phyloP scores from a whole-genome alignment of 2,797 vertebrate genomes.

The Oreonectes daqikongensis region DNA sequence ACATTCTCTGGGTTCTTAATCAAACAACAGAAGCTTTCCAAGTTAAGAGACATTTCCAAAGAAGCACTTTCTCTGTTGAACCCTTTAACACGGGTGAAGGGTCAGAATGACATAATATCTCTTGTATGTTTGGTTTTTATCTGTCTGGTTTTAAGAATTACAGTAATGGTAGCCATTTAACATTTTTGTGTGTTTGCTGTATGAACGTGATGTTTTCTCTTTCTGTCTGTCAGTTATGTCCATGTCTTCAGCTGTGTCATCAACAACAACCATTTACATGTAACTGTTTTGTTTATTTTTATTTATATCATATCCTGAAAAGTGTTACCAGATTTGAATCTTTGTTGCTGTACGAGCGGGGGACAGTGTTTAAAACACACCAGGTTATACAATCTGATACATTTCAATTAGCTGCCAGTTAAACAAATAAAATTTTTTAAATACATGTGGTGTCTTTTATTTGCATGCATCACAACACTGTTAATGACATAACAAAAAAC shows the following conservation, averaged over 20 bases:
- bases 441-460: constrained; percentile 21
- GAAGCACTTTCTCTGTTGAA: constrained; percentile 59
- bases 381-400: constrained; percentile 71
- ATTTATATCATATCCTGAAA: constrained; percentile 72
- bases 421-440: constrained; percentile 73
- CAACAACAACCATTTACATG: constrained; percentile 64
- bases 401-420: constrained; percentile 74
- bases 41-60: constrained; percentile 63
- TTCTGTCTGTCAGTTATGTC: constrained; percentile 43
- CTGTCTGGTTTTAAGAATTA: constrained; percentile 27
- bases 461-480: neutral
- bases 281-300: constrained; percentile 66
- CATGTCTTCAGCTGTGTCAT: constrained; percentile 48
- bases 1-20: neutral
- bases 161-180: constrained; percentile 27
- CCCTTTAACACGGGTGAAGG: constrained; percentile 27
- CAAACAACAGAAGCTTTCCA: constrained; percentile 21
- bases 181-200: constrained; percentile 59
- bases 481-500: too few species aligned
- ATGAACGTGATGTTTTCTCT: constrained; percentile 46
- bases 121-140: constrained; percentile 15
- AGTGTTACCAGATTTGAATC: constrained; percentile 68
- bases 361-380: constrained; percentile 65
- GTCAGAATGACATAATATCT: constrained; percentile 55
- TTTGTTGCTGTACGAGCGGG: constrained; percentile 65